phyloP scores from a whole-genome alignment of 37 sponge, comb jelly and placozoan genomes.

The Spongilla lacustris region DNA sequence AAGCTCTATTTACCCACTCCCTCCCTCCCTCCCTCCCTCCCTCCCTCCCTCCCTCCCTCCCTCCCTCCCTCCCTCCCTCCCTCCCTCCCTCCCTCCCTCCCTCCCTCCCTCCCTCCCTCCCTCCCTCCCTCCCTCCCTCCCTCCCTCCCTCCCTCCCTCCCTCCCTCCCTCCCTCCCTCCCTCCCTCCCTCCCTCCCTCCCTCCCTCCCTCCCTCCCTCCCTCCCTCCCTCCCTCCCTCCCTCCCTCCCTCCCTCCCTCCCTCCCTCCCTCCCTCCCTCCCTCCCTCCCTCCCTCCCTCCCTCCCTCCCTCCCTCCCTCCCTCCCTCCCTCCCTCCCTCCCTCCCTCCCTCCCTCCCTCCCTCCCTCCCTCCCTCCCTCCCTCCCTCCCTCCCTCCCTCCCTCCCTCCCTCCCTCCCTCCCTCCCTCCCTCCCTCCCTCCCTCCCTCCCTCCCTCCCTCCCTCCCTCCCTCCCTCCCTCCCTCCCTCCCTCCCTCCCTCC shows the following conservation, averaged over 20 bases:
- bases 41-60: slow-evolving; percentile 30
- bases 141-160: slow-evolving; percentile 23
- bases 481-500: background rate
- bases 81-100: slow-evolving; percentile 6
- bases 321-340: slow-evolving; percentile 9
- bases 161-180: slow-evolving; percentile 36
- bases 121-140: slow-evolving; percentile 18
- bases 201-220: slow-evolving; percentile 35
- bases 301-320: slow-evolving; percentile 34
- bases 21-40: slow-evolving; percentile 25
- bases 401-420: slow-evolving; percentile 11
- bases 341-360: slow-evolving; percentile 10
- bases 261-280: slow-evolving; percentile 44
- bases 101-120: background rate
- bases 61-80: slow-evolving; percentile 21
- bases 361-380: slow-evolving; percentile 9
- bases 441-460: too few relatives aligned
- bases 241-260: slow-evolving; percentile 33
- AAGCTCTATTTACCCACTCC: too few relatives aligned
- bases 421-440: background rate
- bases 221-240: slow-evolving; percentile 39
- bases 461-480: too few relatives aligned
- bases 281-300: slow-evolving; percentile 41
- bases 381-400: background rate
- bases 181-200: slow-evolving; percentile 31